A percentile compares a stretch with the other conserved stretches of the same genome.
Evolutionary conservation across 2,113 vertebrate genomes (phyloP).

Genomic region (Geothlypis trichas): DNA sequence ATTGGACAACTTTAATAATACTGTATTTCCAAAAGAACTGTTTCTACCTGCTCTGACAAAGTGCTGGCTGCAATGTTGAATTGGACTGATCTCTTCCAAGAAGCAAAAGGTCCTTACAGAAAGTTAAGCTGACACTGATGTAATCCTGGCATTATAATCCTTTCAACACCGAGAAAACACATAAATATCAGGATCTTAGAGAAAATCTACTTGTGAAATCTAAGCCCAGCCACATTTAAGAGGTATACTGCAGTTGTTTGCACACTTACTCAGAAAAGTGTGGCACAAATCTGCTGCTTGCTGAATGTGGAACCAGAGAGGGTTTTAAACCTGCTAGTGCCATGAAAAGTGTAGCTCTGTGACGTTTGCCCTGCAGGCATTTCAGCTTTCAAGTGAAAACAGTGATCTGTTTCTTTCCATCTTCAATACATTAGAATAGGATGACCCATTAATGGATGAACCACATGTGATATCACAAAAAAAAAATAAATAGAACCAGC

Average conservation of each 20-base stretch:
- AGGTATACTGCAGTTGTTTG: neutral
- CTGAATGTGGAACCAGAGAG: neutral
- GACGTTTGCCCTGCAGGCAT: slow-evolving; percentile 24
- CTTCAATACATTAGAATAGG: slow-evolving; percentile 22
- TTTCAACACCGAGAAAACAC: neutral
- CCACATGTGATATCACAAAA: neutral
- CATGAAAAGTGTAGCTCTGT: neutral
- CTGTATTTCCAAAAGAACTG: neutral
- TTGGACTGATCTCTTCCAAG: neutral
- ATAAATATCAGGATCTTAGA: neutral
- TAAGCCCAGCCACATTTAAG: neutral
- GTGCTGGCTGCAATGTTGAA: neutral
- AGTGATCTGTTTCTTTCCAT: slow-evolving; percentile 61
- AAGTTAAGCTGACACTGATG: neutral
- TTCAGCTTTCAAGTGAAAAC: slow-evolving; percentile 32
- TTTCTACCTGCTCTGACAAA: neutral
- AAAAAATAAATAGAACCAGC: neutral
- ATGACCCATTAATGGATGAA: neutral
- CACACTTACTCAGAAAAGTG: neutral
- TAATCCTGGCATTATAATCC: neutral
- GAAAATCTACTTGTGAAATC: neutral
- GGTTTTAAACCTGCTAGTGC: neutral
- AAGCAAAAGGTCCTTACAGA: neutral
- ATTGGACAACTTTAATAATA: neutral
- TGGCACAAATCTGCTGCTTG: neutral